phyloP scores from a whole-genome alignment of 92 coral and sea anemone genomes.

The Epizoanthus rinbou region DNA sequence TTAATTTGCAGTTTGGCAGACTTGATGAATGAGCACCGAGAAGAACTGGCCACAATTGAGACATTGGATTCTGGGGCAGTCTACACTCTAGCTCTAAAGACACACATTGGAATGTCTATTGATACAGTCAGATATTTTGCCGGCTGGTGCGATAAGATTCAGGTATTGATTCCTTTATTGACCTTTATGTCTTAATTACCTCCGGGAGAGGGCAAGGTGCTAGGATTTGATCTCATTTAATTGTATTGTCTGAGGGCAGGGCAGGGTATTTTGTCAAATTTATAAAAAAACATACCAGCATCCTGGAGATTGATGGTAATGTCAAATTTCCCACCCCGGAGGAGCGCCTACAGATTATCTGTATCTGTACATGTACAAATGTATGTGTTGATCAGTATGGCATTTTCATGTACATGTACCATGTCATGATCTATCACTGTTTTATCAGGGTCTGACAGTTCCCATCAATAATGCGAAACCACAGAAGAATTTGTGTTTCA shows the following conservation, averaged over 20 bases:
- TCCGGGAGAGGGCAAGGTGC: not conserved
- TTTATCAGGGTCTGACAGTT: slow-evolving; percentile 83
- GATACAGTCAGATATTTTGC: slow-evolving; percentile 96
- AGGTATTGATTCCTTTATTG: slow-evolving; percentile 52
- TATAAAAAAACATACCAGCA: no score
- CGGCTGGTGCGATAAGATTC: slow-evolving; percentile 99
- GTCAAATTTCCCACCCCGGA: no score
- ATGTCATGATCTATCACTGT: not conserved
- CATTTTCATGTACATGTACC: no score
- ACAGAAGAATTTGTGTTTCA: slow-evolving; percentile 85
- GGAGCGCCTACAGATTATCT: no score
- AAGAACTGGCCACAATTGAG: slow-evolving; percentile 94
- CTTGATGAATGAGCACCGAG: slow-evolving; percentile 90
- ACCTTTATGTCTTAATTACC: not conserved
- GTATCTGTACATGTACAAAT: no score
- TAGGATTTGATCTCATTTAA: no score
- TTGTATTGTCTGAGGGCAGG: no score
- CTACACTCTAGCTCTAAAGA: slow-evolving; percentile 93
- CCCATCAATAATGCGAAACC: slow-evolving; percentile 98
- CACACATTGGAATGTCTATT: slow-evolving; percentile 99
- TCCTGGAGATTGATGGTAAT: no score
- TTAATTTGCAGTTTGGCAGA: slow-evolving; percentile 77
- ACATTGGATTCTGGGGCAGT: slow-evolving; percentile 98
- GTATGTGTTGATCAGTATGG: no score
- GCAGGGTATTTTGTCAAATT: no score